Percentiles rank a stretch among this genome's conserved stretches.
Conservation (phyloP, 2,888 invertebrate genomes). For the Nephrotoma appendiculata region DNA sequence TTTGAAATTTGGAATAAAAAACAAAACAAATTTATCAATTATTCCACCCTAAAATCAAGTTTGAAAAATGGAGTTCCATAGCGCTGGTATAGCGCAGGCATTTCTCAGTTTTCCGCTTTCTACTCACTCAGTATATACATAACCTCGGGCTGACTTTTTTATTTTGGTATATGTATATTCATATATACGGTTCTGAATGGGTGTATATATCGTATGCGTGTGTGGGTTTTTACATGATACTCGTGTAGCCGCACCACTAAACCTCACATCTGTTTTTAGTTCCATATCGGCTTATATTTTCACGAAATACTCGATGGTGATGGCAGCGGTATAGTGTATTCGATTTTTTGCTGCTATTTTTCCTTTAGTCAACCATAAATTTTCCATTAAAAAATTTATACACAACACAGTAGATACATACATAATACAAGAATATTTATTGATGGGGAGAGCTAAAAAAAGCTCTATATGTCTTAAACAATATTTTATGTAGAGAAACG, state of each 20-base stretch:
- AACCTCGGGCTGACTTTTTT: not conserved
- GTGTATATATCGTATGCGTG: not conserved
- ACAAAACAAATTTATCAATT: not conserved
- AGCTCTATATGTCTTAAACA: not conserved
- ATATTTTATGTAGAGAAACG: not conserved
- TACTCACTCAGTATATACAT: not conserved
- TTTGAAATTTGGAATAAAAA: not conserved
- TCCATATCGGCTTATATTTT: not conserved
- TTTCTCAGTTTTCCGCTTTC: not conserved
- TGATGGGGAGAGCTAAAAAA: not conserved
- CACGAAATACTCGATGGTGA: not conserved
- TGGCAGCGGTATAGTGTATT: not conserved
- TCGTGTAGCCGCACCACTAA: not conserved
- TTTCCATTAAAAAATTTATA: not conserved
- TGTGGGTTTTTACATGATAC: not conserved
- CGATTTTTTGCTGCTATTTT: not conserved
- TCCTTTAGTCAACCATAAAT: not conserved
- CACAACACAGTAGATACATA: not conserved
- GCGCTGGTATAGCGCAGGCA: no score
- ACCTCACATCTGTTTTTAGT: not conserved
- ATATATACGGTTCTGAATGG: not conserved
- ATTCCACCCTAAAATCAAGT: not conserved
- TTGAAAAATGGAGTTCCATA: not conserved
- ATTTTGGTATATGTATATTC: not conserved
- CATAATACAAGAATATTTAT: not conserved